Base-by-base conservation (phyloP, 2,797 vertebrate species). In the Rhinogobio ventralis region DNA sequence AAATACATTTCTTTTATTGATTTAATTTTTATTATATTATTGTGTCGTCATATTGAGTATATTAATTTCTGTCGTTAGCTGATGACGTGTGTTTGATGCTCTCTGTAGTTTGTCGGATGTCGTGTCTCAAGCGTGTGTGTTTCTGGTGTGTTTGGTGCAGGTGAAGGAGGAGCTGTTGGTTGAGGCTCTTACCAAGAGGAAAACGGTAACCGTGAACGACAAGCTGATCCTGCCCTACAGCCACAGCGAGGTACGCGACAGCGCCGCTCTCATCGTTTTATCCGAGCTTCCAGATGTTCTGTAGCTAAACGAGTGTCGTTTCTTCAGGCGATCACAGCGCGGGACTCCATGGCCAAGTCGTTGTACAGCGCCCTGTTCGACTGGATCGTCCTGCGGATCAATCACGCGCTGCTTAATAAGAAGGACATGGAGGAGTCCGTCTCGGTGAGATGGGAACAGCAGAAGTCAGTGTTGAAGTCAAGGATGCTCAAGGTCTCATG, bases 281-380 rank as follows among this genome's bases (percentile, higher is more conserved):
- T 53, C 25, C 2, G 8, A 17, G 13, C 20, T 1, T 20, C 42
- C 45, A 15, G 39, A 33, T 60, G 60, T 60, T 46, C 10, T 0
- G 2, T 5, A 33, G 13, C 25, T 68, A 25, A 66, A 39, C 1
- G 1, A 30, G n/a, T 23, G 33, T 33, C 5, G 25, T 23, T n/a
- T 23, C 84, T 25, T 75, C 92, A 99, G 98, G 98, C 98, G 1
- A 94, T 98, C 90, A 99, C 98, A 0, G 97, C 98, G 79, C 96
- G 98, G 20, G 98, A 99, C 93, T 99, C 98, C 53, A 99, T 99
- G 98, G 98, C 98, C 45, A 99, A 99, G 92, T 99, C 98, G 67
- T 91, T 99, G 82, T 99, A 99, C 93, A 98, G 98, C 17, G 98
- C 98, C 28, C 93, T 99, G 77, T 99, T 99, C 45, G 98, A 99